These are phyloP conservation scores for Rattus rattus DNA, from an alignment of 2,113 vertebrate genomes.

Conservation along the genomic window DNA sequence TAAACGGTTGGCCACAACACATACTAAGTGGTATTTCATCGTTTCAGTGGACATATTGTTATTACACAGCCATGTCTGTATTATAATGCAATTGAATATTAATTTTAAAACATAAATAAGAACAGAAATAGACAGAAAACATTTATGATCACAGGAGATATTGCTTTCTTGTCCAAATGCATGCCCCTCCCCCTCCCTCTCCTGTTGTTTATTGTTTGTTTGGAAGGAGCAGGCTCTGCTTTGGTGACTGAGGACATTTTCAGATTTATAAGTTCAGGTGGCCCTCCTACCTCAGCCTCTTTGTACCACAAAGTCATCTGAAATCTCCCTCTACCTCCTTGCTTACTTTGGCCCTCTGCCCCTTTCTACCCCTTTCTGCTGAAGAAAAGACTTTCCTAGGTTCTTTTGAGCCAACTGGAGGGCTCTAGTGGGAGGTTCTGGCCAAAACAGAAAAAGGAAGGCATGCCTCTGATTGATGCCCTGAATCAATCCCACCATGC, in stretches of 20 bases:
- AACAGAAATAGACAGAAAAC: not conserved
- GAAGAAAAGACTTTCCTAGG: not conserved
- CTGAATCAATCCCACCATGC: not conserved
- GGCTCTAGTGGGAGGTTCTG: not conserved
- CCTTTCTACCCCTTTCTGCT: not conserved
- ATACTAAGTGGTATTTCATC: not conserved
- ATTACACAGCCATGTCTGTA: not conserved
- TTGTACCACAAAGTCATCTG: not conserved
- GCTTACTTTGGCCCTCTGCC: not conserved
- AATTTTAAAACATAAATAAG: slow-evolving; percentile 13
- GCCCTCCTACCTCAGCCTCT: not conserved
- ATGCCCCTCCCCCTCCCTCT: not conserved
- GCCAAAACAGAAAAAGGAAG: not conserved
- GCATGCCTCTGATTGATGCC: not conserved
- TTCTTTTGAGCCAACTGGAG: not conserved
- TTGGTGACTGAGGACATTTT: not conserved
- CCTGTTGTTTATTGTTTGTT: not conserved
- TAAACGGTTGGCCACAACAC: not conserved
- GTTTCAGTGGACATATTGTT: not conserved
- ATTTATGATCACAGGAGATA: not conserved
- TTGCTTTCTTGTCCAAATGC: not conserved
- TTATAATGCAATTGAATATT: not conserved
- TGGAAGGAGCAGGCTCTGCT: not conserved
- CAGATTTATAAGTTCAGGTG: not conserved
- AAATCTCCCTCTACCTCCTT: no score